Conservation (phyloP, 2,113 vertebrate species). For the Chlamydotis undulata region DNA sequence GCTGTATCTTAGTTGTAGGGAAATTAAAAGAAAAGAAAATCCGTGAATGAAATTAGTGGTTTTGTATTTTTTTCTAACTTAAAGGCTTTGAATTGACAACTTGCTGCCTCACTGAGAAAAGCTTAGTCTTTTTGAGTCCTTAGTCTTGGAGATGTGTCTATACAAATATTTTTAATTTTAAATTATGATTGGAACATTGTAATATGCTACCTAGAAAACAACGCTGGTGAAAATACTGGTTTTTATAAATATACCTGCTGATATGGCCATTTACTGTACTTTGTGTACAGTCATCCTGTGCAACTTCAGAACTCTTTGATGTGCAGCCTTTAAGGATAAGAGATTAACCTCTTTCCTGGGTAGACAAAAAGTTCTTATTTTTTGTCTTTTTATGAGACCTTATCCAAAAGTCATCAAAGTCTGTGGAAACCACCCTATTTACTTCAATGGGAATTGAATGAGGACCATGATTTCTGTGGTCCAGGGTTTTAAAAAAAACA, state of each 20-base stretch:
- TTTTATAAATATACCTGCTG: neutral
- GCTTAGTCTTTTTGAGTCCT: neutral
- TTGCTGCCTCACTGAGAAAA: neutral
- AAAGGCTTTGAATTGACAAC: neutral
- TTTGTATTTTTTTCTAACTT: neutral
- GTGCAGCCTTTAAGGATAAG: neutral
- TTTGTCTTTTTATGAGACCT: neutral
- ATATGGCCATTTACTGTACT: neutral
- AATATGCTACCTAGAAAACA: neutral
- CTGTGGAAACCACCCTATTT: neutral
- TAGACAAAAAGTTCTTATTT: slow-evolving; percentile 7
- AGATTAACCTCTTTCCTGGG: neutral
- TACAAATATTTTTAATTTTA: neutral
- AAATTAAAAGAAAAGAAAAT: neutral
- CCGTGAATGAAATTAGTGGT: neutral
- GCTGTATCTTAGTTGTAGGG: neutral
- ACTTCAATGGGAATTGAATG: neutral
- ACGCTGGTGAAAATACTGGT: neutral
- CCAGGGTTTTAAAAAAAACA: neutral
- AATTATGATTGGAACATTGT: neutral
- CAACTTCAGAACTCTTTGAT: neutral
- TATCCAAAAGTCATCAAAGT: neutral
- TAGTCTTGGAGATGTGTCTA: neutral
- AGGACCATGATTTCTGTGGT: neutral
- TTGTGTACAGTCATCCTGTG: neutral